These are phyloP conservation scores for Solea solea DNA, from an alignment of 2,113 vertebrate genomes.

Conservation along the genomic window DNA sequence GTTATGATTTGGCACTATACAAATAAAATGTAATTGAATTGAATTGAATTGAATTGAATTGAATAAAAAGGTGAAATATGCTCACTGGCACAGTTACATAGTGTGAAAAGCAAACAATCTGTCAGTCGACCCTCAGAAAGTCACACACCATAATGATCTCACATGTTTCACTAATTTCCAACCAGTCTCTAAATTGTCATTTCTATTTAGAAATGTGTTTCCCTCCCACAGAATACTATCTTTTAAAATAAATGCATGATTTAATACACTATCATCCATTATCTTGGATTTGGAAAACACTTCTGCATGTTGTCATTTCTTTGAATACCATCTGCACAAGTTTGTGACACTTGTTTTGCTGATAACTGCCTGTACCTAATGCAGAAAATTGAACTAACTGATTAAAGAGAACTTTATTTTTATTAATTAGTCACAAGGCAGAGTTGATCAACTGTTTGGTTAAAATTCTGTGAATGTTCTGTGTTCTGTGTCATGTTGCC, in stretches of 20 bases:
- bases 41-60: no score
- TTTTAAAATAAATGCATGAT: not conserved
- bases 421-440: not conserved
- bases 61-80: not conserved
- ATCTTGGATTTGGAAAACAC: not conserved
- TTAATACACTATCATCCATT: not conserved
- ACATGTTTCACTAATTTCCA: not conserved
- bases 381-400: not conserved
- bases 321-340: not conserved
- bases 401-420: no score
- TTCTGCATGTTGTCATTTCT: not conserved
- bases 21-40: no score
- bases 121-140: not conserved
- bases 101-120: not conserved
- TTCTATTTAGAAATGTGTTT: not conserved
- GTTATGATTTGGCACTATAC: no score
- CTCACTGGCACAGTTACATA: constrained; percentile 1
- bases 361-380: not conserved
- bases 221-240: not conserved
- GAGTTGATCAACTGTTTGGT: not conserved
- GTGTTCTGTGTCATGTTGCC: not conserved
- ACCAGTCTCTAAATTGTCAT: not conserved
- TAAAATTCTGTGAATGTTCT: not conserved
- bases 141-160: not conserved
- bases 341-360: not conserved